Evolutionary conservation across 2,888 invertebrate species (phyloP).

Genomic region (Hydrotaea diabolus): DNA sequence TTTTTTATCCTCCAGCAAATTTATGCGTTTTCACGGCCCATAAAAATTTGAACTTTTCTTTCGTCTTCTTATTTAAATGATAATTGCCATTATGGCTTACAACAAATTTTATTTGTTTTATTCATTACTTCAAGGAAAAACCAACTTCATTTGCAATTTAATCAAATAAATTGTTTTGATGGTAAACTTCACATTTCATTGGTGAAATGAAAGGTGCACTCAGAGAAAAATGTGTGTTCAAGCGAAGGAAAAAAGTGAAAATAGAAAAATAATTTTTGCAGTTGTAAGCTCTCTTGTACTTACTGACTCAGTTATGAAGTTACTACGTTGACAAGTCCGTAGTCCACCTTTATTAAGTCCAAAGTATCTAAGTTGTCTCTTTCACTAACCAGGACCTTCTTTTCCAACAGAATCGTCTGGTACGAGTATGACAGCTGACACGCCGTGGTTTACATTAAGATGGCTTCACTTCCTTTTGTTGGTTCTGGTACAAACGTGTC

Average conservation of each 20-base stretch:
- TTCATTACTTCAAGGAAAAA: not conserved
- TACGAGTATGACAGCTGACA: too few species aligned
- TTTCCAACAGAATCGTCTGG: too few species aligned
- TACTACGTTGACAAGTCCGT: too few species aligned
- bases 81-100: not conserved
- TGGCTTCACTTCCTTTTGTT: too few species aligned
- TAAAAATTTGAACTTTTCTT: not conserved
- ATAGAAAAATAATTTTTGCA: too few species aligned
- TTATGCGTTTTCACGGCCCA: conserved; percentile 12
- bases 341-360: too few species aligned
- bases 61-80: not conserved
- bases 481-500: too few species aligned
- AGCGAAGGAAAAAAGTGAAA: not conserved
- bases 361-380: too few species aligned
- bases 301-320: too few species aligned
- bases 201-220: not conserved
- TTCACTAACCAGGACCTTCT: too few species aligned
- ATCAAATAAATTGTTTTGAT: not conserved
- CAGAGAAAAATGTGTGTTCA: not conserved
- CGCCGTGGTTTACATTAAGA: too few species aligned
- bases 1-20: not conserved
- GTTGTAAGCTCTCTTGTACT: too few species aligned
- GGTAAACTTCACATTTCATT: not conserved
- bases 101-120: conserved; percentile 13
- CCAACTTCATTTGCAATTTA: conserved; percentile 5